Conservation (phyloP, 2,797 vertebrate species). For the Cephalopachus bancanus region DNA sequence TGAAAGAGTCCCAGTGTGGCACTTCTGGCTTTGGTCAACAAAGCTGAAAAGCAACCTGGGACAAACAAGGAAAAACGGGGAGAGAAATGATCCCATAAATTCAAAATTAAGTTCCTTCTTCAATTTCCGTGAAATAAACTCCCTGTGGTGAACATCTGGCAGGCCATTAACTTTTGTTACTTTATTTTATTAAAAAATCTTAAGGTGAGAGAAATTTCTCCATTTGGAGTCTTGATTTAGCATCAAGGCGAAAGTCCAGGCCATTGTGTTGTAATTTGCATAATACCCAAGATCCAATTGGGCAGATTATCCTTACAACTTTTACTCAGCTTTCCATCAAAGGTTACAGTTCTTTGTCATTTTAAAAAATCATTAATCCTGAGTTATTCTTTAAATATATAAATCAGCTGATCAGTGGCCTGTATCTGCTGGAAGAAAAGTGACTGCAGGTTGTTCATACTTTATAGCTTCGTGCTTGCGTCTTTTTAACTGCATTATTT, state of each 20-base stretch:
- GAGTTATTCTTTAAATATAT: slow-evolving; percentile 35
- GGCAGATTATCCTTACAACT: neutral
- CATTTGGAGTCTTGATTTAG: slow-evolving; percentile 49
- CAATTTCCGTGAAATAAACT: slow-evolving; percentile 78
- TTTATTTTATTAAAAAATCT: slow-evolving; percentile 79
- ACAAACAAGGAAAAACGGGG: slow-evolving; percentile 71
- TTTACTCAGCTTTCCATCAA: slow-evolving; percentile 66
- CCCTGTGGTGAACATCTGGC: slow-evolving; percentile 74
- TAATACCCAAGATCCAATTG: neutral
- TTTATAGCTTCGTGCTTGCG: slow-evolving; percentile 63
- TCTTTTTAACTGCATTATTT: slow-evolving; percentile 78
- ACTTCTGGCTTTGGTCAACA: slow-evolving; percentile 68
- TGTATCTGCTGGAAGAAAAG: slow-evolving; percentile 68
- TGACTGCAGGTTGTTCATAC: neutral
- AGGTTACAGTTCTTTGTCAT: slow-evolving; percentile 29
- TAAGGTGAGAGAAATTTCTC: slow-evolving; percentile 66
- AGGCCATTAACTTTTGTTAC: slow-evolving; percentile 76
- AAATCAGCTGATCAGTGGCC: slow-evolving; percentile 66
- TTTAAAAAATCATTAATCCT: slow-evolving; percentile 42
- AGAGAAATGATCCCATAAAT: slow-evolving; percentile 74
- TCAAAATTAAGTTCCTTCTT: slow-evolving; percentile 85
- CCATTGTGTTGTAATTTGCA: neutral
- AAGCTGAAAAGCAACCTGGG: slow-evolving; percentile 49
- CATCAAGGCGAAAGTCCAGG: neutral
- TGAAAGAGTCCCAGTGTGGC: slow-evolving; percentile 36